These are phyloP conservation scores for Sylvilagus bachmani DNA, from an alignment of 2,113 vertebrate genomes.

Conservation along the genomic window DNA sequence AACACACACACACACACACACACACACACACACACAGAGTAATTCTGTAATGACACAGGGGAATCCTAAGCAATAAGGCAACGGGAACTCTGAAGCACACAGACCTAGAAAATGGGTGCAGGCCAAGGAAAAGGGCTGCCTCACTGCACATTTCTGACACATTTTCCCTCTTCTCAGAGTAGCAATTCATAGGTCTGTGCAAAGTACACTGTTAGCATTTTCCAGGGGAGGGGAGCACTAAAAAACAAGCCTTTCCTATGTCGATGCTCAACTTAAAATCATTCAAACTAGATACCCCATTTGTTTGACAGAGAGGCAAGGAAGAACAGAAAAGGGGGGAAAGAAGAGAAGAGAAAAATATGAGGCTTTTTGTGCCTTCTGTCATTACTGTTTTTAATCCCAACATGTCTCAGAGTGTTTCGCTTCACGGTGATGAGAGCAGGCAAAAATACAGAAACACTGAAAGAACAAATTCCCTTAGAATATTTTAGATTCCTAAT, in stretches of 20 bases:
- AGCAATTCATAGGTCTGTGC: neutral
- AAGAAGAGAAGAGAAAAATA: neutral
- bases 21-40: no score
- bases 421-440: constrained; percentile 77
- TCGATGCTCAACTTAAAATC: neutral
- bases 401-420: constrained; percentile 56
- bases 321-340: neutral
- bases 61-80: neutral
- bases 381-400: constrained; percentile 74
- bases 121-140: neutral
- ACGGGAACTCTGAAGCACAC: neutral
- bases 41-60: neutral
- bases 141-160: neutral
- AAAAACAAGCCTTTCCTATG: neutral
- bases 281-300: neutral
- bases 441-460: constrained; percentile 70
- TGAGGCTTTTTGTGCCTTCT: neutral
- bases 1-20: no score
- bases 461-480: constrained; percentile 75
- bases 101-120: neutral
- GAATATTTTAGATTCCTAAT: constrained; percentile 71
- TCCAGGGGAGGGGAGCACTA: neutral
- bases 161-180: neutral
- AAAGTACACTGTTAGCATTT: constrained; percentile 2
- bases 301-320: neutral